Evolutionary conservation across 2,888 invertebrate genomes (phyloP), one percentile per base, ranked within the genome.

Genomic region (Andrena bicolor): DNA sequence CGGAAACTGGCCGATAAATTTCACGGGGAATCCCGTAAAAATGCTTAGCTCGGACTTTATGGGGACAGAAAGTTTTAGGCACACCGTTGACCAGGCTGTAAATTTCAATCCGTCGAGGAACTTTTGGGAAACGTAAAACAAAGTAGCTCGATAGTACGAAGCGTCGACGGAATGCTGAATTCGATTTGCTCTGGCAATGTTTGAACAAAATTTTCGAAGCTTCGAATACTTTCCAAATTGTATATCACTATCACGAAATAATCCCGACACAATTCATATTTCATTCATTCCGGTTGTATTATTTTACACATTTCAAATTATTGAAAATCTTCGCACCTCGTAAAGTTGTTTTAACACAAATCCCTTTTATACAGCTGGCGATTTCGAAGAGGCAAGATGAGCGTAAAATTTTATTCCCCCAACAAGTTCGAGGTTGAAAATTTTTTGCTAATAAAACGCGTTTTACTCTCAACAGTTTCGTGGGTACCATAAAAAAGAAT

Each of bases 1-100:
- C 23, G 16, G 23, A 20, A 20, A 20, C 53, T 23, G 30, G 2
- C 1, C 41, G 60, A 82, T 81, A 82, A 82, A 72, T 51, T 69
- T 26, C 56, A 6, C 41, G 8, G 61, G 30, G 8, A n/a, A 63
- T 26, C 20, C 8, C 48, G 41, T 20, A 66, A 68, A 68, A 76
- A 72, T 69, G 58, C 63, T 76, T 58, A 20, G 26, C 10, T 1
- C 26, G 28, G 16, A 48, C 60, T 53, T 80, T 64, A 70, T 30
- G 26, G 51, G 13, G 8, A n/a, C 2, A 10, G 64, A 76, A 68
- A 68, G 32, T 81, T 68, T 58, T 32, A 68, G 58, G 13, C 32
- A 48, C 58, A 23, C 28, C 51, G 20, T 20, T 66, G 65, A 56
- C 49, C 35, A 8, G 30, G 26, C 48, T 63, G 65, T 71, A 81